Evolutionary conservation across 2,797 vertebrate genomes (phyloP), one percentile per base, ranked within the genome.

Genomic region (Sebastes diploproa): DNA sequence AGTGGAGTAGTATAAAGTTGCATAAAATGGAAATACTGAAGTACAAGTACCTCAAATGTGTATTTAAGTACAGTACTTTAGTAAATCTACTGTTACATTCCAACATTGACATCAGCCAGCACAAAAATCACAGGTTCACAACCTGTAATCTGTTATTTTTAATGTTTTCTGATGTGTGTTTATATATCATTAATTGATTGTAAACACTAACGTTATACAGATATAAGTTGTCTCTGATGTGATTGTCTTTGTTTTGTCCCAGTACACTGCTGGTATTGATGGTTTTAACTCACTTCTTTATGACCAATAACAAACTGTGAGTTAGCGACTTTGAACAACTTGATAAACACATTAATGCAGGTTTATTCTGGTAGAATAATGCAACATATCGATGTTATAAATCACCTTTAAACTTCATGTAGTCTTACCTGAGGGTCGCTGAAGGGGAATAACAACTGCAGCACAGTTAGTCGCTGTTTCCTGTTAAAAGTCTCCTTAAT

Each of bases 351-450:
- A 7, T 6, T 6, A 6, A 13, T 20, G 1, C 1, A 30, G 6
- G 4, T 71, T 64, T 13, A 30, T 2, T 27, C 6, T 8, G 2
- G 10, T 1, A 14, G 5, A 64, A 68, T 1, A 25, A 20, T 9
- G 42, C 12, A 0, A 25, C 7, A 38, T 0, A 13, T 3, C 16
- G n/a, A 1, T 7, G 6, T 20, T 25, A 23, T 10, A 29, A 23
- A 42, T 13, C 9, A 20, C 27, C 60, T 59, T 18, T 72, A 22
- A 72, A 13, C 56, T 54, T 18, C 10, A 4, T 18, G 54, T 56
- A 16, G 5, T 66, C 87, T 88, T 92, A 93, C 92, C 92, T 93
- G 92, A n/a, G 68, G 34, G 4, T 29, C 62, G 63, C 2, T n/a
- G 75, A 20, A 58, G 56, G 12, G n/a, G 32, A 38, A 2, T 11